Percentiles rank a stretch among this genome's conserved stretches.
Evolutionary conservation across 2,888 invertebrate species (phyloP).

Genomic region (Caprella mutica): DNA sequence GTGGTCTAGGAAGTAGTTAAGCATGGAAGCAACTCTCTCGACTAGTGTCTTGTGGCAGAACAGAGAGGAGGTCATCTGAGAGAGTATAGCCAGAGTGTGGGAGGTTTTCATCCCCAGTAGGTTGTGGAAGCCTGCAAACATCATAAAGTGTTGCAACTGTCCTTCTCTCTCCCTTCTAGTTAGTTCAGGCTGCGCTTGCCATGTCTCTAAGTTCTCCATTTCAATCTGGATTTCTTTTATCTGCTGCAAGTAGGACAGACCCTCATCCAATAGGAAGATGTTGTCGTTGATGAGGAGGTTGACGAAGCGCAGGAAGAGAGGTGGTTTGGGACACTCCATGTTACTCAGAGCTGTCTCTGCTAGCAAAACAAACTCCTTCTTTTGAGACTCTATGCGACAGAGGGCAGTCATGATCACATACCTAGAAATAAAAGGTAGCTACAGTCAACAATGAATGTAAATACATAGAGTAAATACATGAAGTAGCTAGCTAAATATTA

Average conservation of each 20-base stretch:
- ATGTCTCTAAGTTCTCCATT: slow-evolving; percentile 39
- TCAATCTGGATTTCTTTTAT: slow-evolving; percentile 51
- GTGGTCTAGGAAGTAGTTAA: slow-evolving; percentile 82
- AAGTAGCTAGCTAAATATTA: too few relatives aligned
- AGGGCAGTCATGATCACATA: slow-evolving; percentile 83
- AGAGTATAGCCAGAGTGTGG: slow-evolving; percentile 63
- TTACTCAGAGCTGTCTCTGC: slow-evolving; percentile 69
- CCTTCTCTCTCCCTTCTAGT: slow-evolving; percentile 64
- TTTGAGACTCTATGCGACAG: slow-evolving; percentile 71
- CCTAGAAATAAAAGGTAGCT: slow-evolving; percentile 53
- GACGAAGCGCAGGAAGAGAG: slow-evolving; percentile 83
- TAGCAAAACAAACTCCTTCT: slow-evolving; percentile 62
- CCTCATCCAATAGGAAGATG: slow-evolving; percentile 86
- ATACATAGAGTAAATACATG: neutral
- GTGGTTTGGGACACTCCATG: slow-evolving; percentile 82
- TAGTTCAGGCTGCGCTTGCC: slow-evolving; percentile 55
- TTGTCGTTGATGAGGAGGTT: slow-evolving; percentile 96
- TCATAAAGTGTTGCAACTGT: slow-evolving; percentile 62
- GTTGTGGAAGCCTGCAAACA: slow-evolving; percentile 80
- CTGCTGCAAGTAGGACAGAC: slow-evolving; percentile 75
- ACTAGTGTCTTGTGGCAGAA: slow-evolving; percentile 86
- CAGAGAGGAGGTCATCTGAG: too few relatives aligned
- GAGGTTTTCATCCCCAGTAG: slow-evolving; percentile 82
- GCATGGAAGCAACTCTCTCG: slow-evolving; percentile 84
- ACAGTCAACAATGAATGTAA: too few relatives aligned